Evolutionary conservation across 2,888 invertebrate genomes (phyloP), one percentile per base, ranked within the genome.

Genomic region (Anorthoa munda): DNA sequence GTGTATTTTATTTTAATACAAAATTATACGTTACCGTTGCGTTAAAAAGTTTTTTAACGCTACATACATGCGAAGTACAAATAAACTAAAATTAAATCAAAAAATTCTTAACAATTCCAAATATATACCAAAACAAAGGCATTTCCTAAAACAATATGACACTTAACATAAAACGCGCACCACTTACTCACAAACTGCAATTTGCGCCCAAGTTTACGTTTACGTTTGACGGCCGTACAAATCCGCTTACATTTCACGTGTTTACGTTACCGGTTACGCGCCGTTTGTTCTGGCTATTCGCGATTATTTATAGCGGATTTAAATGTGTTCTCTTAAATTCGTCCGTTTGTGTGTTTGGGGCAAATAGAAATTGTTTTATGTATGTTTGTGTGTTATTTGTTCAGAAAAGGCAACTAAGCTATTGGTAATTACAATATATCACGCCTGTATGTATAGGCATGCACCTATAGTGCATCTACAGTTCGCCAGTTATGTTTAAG

Each of bases 221-320:
- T 81, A 82, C 87, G 86, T 86, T 89, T 84, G 83, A 87, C 86
- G 82, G 84, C 81, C 85, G 85, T 86, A 88, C 89, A 90, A 91
- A 91, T 91, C 87, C 85, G 83, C 83, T 86, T 87, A 84, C 82
- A 83, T 84, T 86, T 86, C 87, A 88, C 87, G 81, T 90, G 89
- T 91, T 91, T 90, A 91, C 90, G 85, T 83, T 83, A 75, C 85
- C 79, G 85, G 84, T 84, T 87, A 87, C 85, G 81, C 64, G 73
- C 79, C 86, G 85, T 87, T 88, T 88, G 90, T 86, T 85, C 84
- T 76, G 83, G 76, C 82, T 84, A 81, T 86, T 90, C 84, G 84
- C 76, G 83, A 90, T 88, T 88, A 88, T 90, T 90, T 89, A 91
- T 88, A 81, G 81, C 82, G 70, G 73, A 84, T 77, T 85, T 78